Conservation (phyloP, 2,888 invertebrate species). For the Leuctra nigra region DNA sequence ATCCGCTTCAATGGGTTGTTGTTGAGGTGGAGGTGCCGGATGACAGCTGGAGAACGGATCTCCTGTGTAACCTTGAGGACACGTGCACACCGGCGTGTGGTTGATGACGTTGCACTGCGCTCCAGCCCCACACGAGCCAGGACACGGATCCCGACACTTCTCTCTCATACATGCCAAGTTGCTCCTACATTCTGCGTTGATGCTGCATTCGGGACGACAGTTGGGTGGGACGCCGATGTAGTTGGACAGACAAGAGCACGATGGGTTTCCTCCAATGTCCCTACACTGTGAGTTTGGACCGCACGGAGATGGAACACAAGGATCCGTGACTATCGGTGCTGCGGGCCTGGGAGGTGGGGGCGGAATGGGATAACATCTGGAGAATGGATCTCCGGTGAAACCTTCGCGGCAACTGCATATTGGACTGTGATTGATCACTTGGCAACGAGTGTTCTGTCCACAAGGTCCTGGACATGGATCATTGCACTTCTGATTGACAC, state of each 20-base stretch:
- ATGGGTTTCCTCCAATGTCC: slow-evolving; percentile 47
- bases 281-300: slow-evolving; percentile 55
- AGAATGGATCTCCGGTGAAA: slow-evolving; percentile 75
- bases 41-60: slow-evolving; percentile 36
- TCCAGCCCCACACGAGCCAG: slow-evolving; percentile 62
- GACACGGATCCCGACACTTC: slow-evolving; percentile 72
- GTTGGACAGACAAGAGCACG: slow-evolving; percentile 53
- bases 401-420: slow-evolving; percentile 63
- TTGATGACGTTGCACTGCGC: slow-evolving; percentile 59
- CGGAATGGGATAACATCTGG: slow-evolving; percentile 54
- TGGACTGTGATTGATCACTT: slow-evolving; percentile 65
- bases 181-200: slow-evolving; percentile 60
- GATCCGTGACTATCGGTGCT: slow-evolving; percentile 37
- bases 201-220: slow-evolving; percentile 59
- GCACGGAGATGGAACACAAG: slow-evolving; percentile 45
- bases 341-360: slow-evolving; percentile 35
- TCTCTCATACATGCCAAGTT: slow-evolving; percentile 66
- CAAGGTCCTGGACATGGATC: slow-evolving; percentile 68
- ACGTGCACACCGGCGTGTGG: slow-evolving; percentile 47
- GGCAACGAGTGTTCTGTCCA: slow-evolving; percentile 63
- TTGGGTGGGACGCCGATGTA: slow-evolving; percentile 60
- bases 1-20: slow-evolving; percentile 42
- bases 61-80: slow-evolving; percentile 34
- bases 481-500: slow-evolving; percentile 58
- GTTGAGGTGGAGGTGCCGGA: slow-evolving; percentile 35